Conservation (phyloP, 2,888 invertebrate species). For the Tethea ocularis region DNA sequence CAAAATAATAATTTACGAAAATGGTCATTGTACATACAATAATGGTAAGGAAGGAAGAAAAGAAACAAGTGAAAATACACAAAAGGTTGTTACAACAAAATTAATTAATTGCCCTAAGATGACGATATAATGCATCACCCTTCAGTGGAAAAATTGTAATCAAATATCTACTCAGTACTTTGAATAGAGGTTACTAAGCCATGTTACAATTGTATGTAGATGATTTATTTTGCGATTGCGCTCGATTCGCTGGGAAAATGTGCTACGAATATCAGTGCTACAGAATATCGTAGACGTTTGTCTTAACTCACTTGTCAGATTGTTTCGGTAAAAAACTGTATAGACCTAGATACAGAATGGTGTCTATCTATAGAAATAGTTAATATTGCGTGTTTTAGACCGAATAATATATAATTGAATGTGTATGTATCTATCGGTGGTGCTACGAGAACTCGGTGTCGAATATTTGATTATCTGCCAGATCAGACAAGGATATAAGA, state of each 20-base stretch:
- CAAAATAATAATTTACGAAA: neutral
- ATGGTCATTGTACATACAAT: neutral
- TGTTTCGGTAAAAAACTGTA: neutral
- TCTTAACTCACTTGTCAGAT: neutral
- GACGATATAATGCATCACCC: neutral
- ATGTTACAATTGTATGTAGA: neutral
- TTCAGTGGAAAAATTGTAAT: neutral
- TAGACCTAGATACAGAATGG: neutral
- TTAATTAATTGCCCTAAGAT: neutral
- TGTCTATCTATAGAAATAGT: neutral
- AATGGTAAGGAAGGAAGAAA: neutral
- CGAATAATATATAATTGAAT: neutral
- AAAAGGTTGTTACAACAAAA: neutral
- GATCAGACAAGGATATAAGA: no score
- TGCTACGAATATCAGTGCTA: slow-evolving; percentile 1
- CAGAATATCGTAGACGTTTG: neutral
- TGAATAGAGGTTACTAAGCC: neutral
- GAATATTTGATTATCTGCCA: neutral
- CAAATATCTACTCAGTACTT: neutral
- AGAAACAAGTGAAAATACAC: neutral
- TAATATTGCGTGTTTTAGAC: neutral
- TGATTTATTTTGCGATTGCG: neutral
- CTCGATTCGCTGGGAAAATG: neutral
- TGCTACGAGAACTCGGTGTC: neutral
- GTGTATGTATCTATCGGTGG: neutral